Percentiles rank a stretch among this genome's conserved stretches.
Evolutionary conservation across 2,888 invertebrate genomes (phyloP).

Genomic region (Cataglyphis altisquamis): DNA sequence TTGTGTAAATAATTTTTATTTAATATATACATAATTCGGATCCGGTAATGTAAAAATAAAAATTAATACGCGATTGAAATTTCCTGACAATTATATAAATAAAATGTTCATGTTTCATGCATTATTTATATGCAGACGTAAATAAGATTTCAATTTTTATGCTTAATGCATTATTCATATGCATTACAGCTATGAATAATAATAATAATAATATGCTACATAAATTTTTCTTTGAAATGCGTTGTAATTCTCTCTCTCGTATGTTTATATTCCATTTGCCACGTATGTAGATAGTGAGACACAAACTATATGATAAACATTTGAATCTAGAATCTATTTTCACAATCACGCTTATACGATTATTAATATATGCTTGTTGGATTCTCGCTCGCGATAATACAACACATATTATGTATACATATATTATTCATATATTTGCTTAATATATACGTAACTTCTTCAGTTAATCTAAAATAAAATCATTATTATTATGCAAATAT

Average conservation of each 20-base stretch:
- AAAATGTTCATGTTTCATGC: neutral
- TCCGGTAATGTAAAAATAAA: neutral
- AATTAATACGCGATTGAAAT: neutral
- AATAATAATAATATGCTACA: neutral
- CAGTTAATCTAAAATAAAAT: neutral
- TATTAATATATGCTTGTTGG: neutral
- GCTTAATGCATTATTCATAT: neutral
- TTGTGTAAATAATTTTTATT: neutral
- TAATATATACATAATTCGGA: neutral
- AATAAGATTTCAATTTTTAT: neutral
- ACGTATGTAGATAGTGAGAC: slow-evolving; percentile 11
- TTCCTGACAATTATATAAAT: neutral
- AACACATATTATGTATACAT: neutral
- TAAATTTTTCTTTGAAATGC: slow-evolving; percentile 1
- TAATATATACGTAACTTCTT: neutral
- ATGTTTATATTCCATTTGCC: slow-evolving; percentile 2
- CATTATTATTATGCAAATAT: neutral
- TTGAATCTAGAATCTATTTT: neutral
- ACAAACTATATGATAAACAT: slow-evolving; percentile 8
- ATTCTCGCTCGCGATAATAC: slow-evolving; percentile 15
- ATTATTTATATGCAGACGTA: neutral
- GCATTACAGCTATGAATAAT: neutral
- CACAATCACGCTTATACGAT: neutral
- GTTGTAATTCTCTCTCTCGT: neutral
- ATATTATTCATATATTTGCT: slow-evolving; percentile 8